Evolutionary conservation across 2,888 invertebrate species (phyloP), one percentile per base, ranked within the genome.

Genomic region (Drosophila subsilvestris): DNA sequence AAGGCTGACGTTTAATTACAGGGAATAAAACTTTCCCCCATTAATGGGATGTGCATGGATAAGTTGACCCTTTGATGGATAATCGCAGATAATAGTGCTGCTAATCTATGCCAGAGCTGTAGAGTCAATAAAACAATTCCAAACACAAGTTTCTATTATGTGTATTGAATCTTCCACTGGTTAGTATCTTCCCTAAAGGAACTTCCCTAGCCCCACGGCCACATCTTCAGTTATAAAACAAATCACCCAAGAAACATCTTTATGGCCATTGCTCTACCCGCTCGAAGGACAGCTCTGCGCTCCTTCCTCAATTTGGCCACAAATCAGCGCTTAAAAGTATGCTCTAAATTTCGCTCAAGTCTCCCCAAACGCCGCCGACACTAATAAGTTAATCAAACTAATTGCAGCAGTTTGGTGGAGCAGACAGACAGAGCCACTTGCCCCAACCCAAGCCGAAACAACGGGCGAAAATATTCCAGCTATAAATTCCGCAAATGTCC

Each of bases 331-430:
- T 22, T 17, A 50, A 55, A 56, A 62, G 56, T 37, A 50, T 57
- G 27, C 59, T 60, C 42, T 45, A 57, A 50, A 69, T 59, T 57
- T 22, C 49, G 29, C 48, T 9, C 7, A 55, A 72, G 45, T 29
- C 14, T 27, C 12, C 32, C 27, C 66, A 9, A 60, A 22, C 22
- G 22, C 22, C 43, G n/a, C 51, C n/a, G n/a, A 49, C 56, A 69
- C 50, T 75, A 68, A 89, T 82, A 85, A 79, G 88, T 89, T 87
- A 87, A 89, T 78, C 86, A 76, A 86, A 85, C 86, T 82, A 86
- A 89, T 87, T 85, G 74, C 70, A 56, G 61, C 56, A 54, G 37
- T n/a, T 54, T 17, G 49, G 60, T 58, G 55, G 25, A 9, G 20
- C 12, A 47, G 47, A 51, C 29, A 62, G 27, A 61, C 50, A 60